Conservation (phyloP, 2,113 vertebrate genomes). For the Melanostigma gelatinosum region DNA sequence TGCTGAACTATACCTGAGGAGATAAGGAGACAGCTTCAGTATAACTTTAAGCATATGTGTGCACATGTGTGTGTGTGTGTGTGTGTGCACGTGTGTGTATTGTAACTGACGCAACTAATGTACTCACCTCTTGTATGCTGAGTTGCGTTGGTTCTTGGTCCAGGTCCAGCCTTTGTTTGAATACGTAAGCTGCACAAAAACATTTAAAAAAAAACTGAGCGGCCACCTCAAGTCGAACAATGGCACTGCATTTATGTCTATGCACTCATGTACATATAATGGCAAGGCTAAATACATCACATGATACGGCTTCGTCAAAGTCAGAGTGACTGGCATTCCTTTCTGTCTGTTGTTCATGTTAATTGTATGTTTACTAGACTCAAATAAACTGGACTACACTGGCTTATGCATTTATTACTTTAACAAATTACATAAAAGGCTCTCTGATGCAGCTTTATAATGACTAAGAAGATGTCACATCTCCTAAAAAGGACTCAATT, state of each 20-base stretch:
- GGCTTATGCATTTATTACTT: not conserved
- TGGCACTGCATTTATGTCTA: not conserved
- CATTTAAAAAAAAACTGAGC: slow-evolving; percentile 5
- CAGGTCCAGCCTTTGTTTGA: slow-evolving; percentile 85
- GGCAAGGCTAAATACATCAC: not conserved
- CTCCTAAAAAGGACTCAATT: not conserved
- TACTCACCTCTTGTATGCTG: slow-evolving; percentile 85
- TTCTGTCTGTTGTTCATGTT: not conserved
- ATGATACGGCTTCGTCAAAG: not conserved
- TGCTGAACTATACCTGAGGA: slow-evolving; percentile 81
- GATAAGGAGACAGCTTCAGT: not conserved
- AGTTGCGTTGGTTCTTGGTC: slow-evolving; percentile 79
- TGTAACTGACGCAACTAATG: not conserved
- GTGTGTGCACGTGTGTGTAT: not conserved
- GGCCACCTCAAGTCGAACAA: not conserved
- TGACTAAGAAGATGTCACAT: not conserved
- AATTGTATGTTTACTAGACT: not conserved
- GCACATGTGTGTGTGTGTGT: not conserved
- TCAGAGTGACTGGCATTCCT: not conserved
- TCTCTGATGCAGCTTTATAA: not conserved
- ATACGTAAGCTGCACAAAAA: slow-evolving; percentile 82
- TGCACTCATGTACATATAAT: not conserved
- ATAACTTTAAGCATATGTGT: not conserved
- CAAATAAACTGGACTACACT: not conserved
- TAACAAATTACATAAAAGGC: not conserved